Conservation (phyloP, 1,140 invertebrate genomes). For the Papilio dardanus region DNA sequence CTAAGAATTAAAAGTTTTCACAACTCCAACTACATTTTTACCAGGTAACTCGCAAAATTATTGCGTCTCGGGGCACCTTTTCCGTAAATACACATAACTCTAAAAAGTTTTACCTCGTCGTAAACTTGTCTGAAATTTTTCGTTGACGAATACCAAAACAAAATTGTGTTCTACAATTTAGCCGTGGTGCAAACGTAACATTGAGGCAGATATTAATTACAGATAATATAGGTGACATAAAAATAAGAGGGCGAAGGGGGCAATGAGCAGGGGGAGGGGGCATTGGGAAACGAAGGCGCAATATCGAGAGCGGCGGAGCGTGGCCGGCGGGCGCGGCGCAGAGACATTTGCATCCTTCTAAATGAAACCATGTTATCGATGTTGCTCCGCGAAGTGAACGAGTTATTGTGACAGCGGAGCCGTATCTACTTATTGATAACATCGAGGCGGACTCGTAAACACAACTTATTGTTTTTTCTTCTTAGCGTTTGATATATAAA, state of each 20-base stretch:
- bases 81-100: constrained; percentile 29
- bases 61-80: constrained; percentile 54
- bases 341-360: constrained; percentile 72
- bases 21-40: constrained; percentile 60
- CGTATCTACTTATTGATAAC: constrained; percentile 39
- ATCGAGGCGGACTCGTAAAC: constrained; percentile 31
- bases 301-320: constrained; percentile 66
- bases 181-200: constrained; percentile 51
- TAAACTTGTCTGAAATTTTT: constrained; percentile 7
- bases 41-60: constrained; percentile 68
- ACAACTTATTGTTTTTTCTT: constrained; percentile 37
- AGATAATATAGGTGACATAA: constrained; percentile 61
- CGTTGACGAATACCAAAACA: constrained; percentile 23
- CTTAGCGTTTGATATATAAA: constrained; percentile 14
- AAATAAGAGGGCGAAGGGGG: constrained; percentile 44
- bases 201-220: constrained; percentile 67
- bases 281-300: constrained; percentile 55
- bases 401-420: constrained; percentile 52
- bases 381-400: constrained; percentile 59
- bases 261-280: constrained; percentile 40
- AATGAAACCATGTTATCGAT: constrained; percentile 74
- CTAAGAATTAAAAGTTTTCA: constrained; percentile 74
- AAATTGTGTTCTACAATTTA: constrained; percentile 40
- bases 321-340: constrained; percentile 57
- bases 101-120: constrained; percentile 20